These are phyloP conservation scores for Scrobipalpa atriplicella DNA, from an alignment of 2,888 invertebrate genomes.

Conservation along the genomic window DNA sequence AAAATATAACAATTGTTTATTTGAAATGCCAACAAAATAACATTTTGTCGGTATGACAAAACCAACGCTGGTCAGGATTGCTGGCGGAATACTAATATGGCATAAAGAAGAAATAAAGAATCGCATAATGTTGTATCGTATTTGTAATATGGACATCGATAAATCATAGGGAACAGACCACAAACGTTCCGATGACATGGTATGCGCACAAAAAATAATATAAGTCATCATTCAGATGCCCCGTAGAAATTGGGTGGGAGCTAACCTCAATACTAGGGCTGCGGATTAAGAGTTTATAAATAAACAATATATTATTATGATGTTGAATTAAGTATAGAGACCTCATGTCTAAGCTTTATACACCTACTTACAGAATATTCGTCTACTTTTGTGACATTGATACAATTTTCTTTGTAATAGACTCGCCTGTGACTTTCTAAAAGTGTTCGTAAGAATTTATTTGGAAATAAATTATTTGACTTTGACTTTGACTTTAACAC, in stretches of 20 bases:
- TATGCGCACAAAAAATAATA: conserved; percentile 79
- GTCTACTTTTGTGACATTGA: too few species aligned
- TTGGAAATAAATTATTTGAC: too few species aligned
- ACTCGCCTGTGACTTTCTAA: too few species aligned
- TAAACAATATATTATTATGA: too few species aligned
- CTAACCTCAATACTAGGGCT: conserved; percentile 60
- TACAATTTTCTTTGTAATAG: too few species aligned
- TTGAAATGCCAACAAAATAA: conserved; percentile 81
- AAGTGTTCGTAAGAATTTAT: too few species aligned
- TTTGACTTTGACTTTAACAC: too few species aligned
- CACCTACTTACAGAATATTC: too few species aligned
- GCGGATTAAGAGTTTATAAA: conserved; percentile 34
- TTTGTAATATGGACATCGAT: conserved; percentile 82
- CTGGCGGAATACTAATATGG: conserved; percentile 81
- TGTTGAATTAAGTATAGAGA: too few species aligned
- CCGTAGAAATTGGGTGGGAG: conserved; percentile 78
- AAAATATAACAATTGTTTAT: conserved; percentile 73
- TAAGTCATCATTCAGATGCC: conserved; percentile 78
- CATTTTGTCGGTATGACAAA: conserved; percentile 82
- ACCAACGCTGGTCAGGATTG: conserved; percentile 76
- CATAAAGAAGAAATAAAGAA: conserved; percentile 82
- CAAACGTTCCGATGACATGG: conserved; percentile 82
- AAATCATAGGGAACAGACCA: conserved; percentile 81
- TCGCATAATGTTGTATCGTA: conserved; percentile 80
- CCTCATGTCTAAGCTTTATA: too few species aligned